These are phyloP conservation scores for Cyanoderma ruficeps DNA, from an alignment of 2,113 vertebrate genomes.

Conservation along the genomic window DNA sequence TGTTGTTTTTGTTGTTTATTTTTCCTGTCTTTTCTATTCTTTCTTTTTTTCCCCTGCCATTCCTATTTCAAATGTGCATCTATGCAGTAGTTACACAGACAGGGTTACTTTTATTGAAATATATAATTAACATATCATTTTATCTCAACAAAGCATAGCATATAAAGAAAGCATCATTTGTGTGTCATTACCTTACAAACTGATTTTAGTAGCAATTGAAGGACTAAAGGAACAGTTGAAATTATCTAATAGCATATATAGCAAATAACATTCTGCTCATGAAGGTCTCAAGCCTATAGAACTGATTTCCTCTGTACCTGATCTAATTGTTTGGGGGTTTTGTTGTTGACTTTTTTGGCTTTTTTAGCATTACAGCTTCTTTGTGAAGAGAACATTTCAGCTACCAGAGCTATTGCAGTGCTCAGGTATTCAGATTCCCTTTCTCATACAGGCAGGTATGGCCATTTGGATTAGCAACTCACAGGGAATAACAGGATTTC, in stretches of 20 bases:
- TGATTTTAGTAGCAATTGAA: neutral
- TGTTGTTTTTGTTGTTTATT: neutral
- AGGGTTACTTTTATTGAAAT: neutral
- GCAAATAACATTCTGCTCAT: neutral
- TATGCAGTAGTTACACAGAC: neutral
- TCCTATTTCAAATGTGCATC: slow-evolving; percentile 16
- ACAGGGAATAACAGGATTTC: neutral
- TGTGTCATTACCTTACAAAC: neutral
- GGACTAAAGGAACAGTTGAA: neutral
- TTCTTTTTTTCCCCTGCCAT: neutral
- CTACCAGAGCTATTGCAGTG: neutral
- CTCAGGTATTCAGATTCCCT: neutral
- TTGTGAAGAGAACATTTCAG: neutral
- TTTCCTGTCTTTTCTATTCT: neutral
- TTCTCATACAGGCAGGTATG: neutral
- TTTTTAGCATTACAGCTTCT: neutral
- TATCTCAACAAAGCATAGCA: neutral
- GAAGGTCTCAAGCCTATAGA: neutral
- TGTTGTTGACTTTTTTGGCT: neutral
- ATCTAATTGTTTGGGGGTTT: neutral
- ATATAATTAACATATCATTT: slow-evolving; percentile 12
- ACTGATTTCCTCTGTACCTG: neutral
- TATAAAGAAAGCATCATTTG: neutral
- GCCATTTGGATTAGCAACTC: neutral
- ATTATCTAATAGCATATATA: neutral